Percentiles rank a stretch among this genome's conserved stretches.
phyloP scores from a whole-genome alignment of 2,113 vertebrate species.

The Thalassoma bifasciatum region DNA sequence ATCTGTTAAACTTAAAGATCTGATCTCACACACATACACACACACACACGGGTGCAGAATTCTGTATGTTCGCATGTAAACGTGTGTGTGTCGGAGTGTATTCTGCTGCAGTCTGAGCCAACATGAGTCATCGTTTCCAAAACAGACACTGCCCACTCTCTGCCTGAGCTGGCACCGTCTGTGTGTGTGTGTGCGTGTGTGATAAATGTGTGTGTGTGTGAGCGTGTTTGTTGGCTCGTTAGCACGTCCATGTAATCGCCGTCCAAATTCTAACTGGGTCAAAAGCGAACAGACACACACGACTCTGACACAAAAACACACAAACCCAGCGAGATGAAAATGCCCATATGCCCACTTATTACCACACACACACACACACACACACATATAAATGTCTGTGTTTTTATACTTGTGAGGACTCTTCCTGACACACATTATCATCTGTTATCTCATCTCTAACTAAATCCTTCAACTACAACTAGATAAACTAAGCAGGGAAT shows the following conservation, averaged over 20 bases:
- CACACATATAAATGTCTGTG: background rate
- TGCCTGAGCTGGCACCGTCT: slow-evolving; percentile 27
- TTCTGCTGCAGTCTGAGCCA: slow-evolving; percentile 32
- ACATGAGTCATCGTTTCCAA: slow-evolving; percentile 64
- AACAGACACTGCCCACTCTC: slow-evolving; percentile 49
- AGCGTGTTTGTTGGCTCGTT: background rate
- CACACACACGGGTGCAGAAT: background rate
- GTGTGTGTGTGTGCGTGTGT: slow-evolving; percentile 2
- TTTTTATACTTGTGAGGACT: background rate
- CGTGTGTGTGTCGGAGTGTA: slow-evolving; percentile 4
- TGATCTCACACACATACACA: background rate
- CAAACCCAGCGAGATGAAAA: too few species aligned
- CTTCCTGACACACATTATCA: background rate
- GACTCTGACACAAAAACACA: too few species aligned
- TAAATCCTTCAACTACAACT: too few species aligned
- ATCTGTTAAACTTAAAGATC: slow-evolving; percentile 20
- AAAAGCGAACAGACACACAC: slow-evolving; percentile 11
- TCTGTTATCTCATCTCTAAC: too few species aligned
- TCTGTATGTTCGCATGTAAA: background rate
- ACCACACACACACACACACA: background rate
- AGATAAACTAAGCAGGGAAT: too few species aligned
- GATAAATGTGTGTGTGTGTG: background rate
- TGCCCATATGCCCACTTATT: too few species aligned
- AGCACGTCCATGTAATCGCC: background rate
- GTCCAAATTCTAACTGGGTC: slow-evolving; percentile 13